Percentiles rank a stretch among this genome's conserved stretches.
These are phyloP conservation scores for Laodelphax striatellus DNA, from an alignment of 1,140 invertebrate species.

Conservation along the genomic window DNA sequence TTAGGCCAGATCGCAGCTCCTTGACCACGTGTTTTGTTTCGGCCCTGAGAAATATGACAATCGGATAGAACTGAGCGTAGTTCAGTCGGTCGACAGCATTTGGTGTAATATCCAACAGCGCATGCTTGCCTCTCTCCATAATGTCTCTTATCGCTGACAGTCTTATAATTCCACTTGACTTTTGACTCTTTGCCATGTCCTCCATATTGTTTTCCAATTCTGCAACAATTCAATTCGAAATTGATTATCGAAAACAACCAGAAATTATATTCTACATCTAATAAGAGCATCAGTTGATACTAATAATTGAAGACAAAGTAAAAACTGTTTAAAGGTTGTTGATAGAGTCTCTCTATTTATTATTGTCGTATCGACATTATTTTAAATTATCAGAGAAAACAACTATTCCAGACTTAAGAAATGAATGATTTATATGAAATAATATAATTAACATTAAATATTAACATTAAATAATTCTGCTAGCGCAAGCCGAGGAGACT, in stretches of 20 bases:
- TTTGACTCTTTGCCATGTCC: slow-evolving; percentile 53
- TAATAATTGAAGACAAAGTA: too few species aligned
- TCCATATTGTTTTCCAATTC: slow-evolving; percentile 66
- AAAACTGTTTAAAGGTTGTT: too few species aligned
- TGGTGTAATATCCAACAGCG: slow-evolving; percentile 88
- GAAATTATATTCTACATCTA: too few species aligned
- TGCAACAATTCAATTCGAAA: slow-evolving; percentile 29
- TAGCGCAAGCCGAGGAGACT: too few species aligned
- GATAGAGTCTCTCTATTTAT: too few species aligned
- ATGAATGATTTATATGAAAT: too few species aligned
- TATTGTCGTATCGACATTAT: too few species aligned
- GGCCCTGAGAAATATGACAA: slow-evolving; percentile 91
- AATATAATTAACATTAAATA: too few species aligned
- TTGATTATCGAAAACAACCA: not conserved
- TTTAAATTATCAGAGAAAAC: too few species aligned
- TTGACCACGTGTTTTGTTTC: slow-evolving; percentile 92
- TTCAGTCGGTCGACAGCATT: slow-evolving; percentile 94
- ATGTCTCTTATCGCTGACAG: slow-evolving; percentile 87
- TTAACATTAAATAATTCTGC: too few species aligned
- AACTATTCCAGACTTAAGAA: too few species aligned
- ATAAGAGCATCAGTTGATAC: too few species aligned
- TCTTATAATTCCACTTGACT: slow-evolving; percentile 74
- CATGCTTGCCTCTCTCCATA: slow-evolving; percentile 89
- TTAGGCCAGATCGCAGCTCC: slow-evolving; percentile 74
- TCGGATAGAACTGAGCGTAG: slow-evolving; percentile 96